Evolutionary conservation across 1,140 invertebrate species (phyloP).

Genomic region (Drosophila malerkotliana): DNA sequence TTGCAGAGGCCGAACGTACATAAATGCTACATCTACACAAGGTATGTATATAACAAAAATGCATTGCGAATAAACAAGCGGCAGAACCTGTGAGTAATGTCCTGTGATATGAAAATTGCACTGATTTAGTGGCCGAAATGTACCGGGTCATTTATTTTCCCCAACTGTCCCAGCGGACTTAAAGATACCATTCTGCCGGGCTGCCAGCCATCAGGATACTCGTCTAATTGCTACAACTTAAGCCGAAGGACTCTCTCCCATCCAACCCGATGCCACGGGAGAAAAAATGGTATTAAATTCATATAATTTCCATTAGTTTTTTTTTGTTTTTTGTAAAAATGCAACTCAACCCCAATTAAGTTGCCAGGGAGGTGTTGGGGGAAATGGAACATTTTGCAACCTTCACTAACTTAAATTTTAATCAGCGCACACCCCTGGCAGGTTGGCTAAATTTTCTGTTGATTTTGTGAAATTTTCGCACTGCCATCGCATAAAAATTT

Average conservation of each 20-base stretch:
- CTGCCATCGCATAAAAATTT: conserved; percentile 51
- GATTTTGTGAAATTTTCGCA: conserved; percentile 62
- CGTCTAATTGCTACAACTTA: conserved; percentile 29
- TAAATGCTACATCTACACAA: not conserved
- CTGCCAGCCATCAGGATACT: conserved; percentile 20
- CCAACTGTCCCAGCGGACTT: conserved; percentile 25
- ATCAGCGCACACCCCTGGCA: conserved; percentile 46
- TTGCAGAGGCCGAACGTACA: conserved; percentile 22
- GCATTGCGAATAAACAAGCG: conserved; percentile 70
- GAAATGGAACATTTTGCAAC: conserved; percentile 8
- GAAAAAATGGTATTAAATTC: not conserved
- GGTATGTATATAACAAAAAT: conserved; percentile 52
- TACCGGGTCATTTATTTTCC: conserved; percentile 56
- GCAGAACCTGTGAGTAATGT: conserved; percentile 65
- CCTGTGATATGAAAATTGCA: conserved; percentile 72
- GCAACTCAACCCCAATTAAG: conserved; percentile 6
- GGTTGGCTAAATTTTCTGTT: conserved; percentile 63
- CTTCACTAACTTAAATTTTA: conserved; percentile 58
- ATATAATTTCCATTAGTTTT: conserved; percentile 11
- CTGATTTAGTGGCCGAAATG: conserved; percentile 69
- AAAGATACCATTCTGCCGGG: conserved; percentile 20
- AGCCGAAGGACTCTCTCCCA: not conserved
- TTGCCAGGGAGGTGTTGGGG: not conserved
- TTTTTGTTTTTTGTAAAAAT: conserved; percentile 2
- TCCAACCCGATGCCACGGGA: not conserved